Conservation (phyloP, 2,113 vertebrate species). For the Lipophrys pholis region DNA sequence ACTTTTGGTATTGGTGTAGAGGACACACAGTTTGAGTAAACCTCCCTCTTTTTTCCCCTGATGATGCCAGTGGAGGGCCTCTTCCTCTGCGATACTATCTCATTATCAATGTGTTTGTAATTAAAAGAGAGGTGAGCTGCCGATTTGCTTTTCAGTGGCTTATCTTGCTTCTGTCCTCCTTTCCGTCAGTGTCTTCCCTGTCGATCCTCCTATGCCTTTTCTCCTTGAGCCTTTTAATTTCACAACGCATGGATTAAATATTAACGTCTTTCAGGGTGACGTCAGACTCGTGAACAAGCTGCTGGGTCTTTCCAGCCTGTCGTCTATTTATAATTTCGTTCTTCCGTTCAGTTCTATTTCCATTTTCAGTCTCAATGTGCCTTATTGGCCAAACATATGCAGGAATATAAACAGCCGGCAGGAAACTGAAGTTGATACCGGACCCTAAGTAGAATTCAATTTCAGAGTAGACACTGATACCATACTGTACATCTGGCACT, state of each 20-base stretch:
- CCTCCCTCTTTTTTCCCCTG: slow-evolving; percentile 2
- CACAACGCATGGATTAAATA: slow-evolving; percentile 78
- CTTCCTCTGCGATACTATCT: slow-evolving; percentile 49
- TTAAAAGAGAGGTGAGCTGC: slow-evolving; percentile 51
- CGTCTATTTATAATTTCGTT: slow-evolving; percentile 37
- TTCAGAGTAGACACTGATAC: neutral
- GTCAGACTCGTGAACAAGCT: slow-evolving; percentile 77
- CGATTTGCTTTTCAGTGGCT: slow-evolving; percentile 31
- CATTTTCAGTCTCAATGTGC: neutral
- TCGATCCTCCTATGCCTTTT: slow-evolving; percentile 35
- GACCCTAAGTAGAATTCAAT: neutral
- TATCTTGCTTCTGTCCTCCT: slow-evolving; percentile 13
- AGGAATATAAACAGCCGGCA: neutral
- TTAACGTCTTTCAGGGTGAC: slow-evolving; percentile 74
- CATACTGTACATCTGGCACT: neutral
- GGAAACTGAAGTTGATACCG: neutral
- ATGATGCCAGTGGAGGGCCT: slow-evolving; percentile 48
- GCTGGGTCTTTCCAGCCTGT: slow-evolving; percentile 50
- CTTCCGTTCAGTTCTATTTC: neutral
- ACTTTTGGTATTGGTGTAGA: slow-evolving; percentile 12
- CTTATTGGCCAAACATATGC: slow-evolving; percentile 3
- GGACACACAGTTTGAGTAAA: slow-evolving; percentile 25
- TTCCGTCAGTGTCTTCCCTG: neutral
- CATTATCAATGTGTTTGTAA: slow-evolving; percentile 61
- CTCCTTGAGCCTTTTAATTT: slow-evolving; percentile 78